These are phyloP conservation scores for Platypus cylindrus DNA, from an alignment of 2,888 invertebrate species.

Conservation along the genomic window DNA sequence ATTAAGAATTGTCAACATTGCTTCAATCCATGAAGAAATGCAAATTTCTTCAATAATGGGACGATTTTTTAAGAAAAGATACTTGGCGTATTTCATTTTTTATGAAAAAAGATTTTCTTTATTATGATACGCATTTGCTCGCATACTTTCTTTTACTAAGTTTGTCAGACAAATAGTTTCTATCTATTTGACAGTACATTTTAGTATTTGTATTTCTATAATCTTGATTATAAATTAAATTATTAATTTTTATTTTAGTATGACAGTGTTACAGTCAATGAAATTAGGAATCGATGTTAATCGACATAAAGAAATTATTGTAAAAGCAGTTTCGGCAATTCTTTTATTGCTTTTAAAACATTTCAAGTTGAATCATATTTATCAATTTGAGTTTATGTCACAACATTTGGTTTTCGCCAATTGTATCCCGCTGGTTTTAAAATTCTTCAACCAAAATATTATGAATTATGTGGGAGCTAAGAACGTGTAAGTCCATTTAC, in stretches of 20 bases:
- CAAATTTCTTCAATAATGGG: no score
- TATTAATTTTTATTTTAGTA: conserved; percentile 35
- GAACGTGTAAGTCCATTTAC: conserved; percentile 49
- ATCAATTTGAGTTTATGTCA: conserved; percentile 98
- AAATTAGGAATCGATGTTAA: conserved; percentile 95
- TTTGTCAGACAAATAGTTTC: no score
- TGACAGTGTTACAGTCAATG: conserved; percentile 88
- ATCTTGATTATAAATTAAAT: not conserved
- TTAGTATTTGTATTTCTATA: not conserved
- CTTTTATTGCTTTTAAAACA: conserved; percentile 87
- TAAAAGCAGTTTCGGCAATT: conserved; percentile 88
- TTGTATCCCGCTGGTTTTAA: conserved; percentile 93
- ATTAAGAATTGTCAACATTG: no score
- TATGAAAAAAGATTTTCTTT: no score
- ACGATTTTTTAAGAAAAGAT: no score
- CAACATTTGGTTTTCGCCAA: conserved; percentile 98
- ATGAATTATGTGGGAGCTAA: conserved; percentile 89
- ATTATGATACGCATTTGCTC: no score
- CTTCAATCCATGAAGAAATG: no score
- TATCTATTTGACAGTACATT: conserved; percentile 6
- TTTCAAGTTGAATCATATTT: conserved; percentile 93
- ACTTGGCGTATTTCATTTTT: no score
- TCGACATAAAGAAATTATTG: conserved; percentile 96
- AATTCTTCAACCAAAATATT: conserved; percentile 98
- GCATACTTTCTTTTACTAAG: no score